A percentile compares a stretch with the other conserved stretches of the same genome.
These are phyloP conservation scores for Pandemis corylana DNA, from an alignment of 2,888 invertebrate genomes.

Conservation along the genomic window DNA sequence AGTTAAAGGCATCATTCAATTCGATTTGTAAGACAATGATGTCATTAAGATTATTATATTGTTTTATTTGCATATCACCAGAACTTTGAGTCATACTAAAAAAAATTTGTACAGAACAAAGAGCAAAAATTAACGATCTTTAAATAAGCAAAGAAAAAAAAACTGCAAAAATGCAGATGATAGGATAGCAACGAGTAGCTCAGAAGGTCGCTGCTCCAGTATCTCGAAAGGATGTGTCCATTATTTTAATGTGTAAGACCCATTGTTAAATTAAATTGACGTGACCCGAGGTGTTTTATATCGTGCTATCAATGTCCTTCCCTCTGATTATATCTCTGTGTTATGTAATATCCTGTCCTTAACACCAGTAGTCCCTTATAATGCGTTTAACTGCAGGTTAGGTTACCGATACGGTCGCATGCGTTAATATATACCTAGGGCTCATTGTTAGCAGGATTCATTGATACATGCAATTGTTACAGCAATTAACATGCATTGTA, in stretches of 20 bases:
- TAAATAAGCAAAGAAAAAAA: not conserved
- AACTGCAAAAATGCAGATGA: not conserved
- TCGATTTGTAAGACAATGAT: not conserved
- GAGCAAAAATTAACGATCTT: not conserved
- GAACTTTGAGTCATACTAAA: not conserved
- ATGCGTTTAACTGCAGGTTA: conserved; percentile 27
- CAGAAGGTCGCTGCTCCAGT: conserved; percentile 32
- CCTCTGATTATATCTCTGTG: conserved; percentile 40
- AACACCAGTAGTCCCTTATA: conserved; percentile 33
- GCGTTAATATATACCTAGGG: conserved; percentile 22
- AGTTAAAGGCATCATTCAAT: not conserved
- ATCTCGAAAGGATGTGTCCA: conserved; percentile 64
- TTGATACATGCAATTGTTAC: conserved; percentile 51
- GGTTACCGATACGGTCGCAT: conserved; percentile 31
- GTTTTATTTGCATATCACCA: not conserved
- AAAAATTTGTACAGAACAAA: not conserved
- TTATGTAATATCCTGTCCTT: conserved; percentile 46
- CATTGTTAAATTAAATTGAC: conserved; percentile 67
- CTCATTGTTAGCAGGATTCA: conserved; percentile 32
- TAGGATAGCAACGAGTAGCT: conserved; percentile 25
- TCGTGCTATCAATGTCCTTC: conserved; percentile 47
- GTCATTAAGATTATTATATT: not conserved
- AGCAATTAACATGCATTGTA: conserved; percentile 61
- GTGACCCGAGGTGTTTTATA: conserved; percentile 49
- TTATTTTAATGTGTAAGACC: conserved; percentile 67